A percentile compares a stretch with the other conserved stretches of the same genome.
These are phyloP conservation scores for Hiodon alosoides DNA, from an alignment of 2,113 vertebrate species.

Conservation along the genomic window DNA sequence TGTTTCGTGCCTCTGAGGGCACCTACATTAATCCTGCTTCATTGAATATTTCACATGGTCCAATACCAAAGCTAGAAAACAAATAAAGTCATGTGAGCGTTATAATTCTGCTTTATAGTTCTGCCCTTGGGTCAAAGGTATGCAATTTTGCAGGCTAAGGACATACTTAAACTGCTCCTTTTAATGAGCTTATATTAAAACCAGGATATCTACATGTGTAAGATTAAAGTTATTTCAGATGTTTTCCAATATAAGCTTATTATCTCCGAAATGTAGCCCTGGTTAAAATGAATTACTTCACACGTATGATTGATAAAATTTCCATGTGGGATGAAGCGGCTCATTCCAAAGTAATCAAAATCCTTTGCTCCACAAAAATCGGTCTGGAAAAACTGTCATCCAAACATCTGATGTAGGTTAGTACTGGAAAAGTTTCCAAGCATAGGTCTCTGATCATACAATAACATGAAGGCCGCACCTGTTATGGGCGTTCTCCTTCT, in stretches of 20 bases:
- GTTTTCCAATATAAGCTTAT: background rate
- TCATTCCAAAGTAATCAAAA: too few species aligned
- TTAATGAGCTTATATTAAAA: slow-evolving; percentile 57
- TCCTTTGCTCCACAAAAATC: too few species aligned
- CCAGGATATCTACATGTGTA: slow-evolving; percentile 25
- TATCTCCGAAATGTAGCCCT: background rate
- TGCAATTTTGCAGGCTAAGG: slow-evolving; percentile 53
- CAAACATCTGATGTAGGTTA: too few species aligned
- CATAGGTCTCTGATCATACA: too few species aligned
- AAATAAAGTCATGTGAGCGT: slow-evolving; percentile 28
- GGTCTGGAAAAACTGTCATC: too few species aligned
- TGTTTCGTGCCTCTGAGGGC: background rate
- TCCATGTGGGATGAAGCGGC: too few species aligned
- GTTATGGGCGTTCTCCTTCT: too few species aligned
- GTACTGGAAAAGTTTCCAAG: too few species aligned
- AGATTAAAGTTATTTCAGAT: slow-evolving; percentile 7
- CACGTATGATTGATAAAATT: too few species aligned
- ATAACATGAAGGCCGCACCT: too few species aligned
- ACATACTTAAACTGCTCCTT: slow-evolving; percentile 41
- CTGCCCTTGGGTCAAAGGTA: slow-evolving; percentile 52
- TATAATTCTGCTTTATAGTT: slow-evolving; percentile 47
- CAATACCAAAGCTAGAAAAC: slow-evolving; percentile 24
- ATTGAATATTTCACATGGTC: background rate
- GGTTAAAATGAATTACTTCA: background rate
- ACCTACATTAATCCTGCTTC: background rate